phyloP scores from a whole-genome alignment of 2,888 invertebrate species.

The Chalcosyrphus nemorum region DNA sequence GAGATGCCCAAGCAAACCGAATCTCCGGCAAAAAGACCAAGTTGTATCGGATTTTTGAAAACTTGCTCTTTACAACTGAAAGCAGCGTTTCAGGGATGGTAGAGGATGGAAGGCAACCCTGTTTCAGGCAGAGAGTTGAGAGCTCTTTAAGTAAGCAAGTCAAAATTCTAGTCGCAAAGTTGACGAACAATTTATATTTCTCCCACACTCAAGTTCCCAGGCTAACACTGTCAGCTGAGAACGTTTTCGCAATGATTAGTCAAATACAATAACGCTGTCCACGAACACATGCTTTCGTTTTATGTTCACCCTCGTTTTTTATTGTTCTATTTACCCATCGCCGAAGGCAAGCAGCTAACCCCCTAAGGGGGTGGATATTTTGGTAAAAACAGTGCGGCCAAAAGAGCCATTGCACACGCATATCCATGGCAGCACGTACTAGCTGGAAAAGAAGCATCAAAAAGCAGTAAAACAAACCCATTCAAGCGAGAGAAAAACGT shows the following conservation, averaged over 20 bases:
- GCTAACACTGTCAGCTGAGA: background rate
- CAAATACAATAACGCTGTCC: slow-evolving; percentile 36
- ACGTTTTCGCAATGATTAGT: slow-evolving; percentile 27
- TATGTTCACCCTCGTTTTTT: slow-evolving; percentile 32
- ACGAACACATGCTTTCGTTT: slow-evolving; percentile 17
- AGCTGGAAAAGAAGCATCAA: slow-evolving; percentile 18
- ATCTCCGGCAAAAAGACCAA: no score
- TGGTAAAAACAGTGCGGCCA: slow-evolving; percentile 51
- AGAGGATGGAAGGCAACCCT: no score
- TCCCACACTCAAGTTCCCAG: background rate
- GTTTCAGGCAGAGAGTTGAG: no score
- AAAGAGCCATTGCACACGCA: slow-evolving; percentile 66
- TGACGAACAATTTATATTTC: no score
- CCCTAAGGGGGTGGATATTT: slow-evolving; percentile 39
- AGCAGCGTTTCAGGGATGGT: no score
- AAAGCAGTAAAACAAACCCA: slow-evolving; percentile 23
- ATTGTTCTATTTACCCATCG: slow-evolving; percentile 51
- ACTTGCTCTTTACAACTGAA: no score
- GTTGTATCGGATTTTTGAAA: no score
- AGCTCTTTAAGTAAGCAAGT: no score
- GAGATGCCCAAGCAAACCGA: no score
- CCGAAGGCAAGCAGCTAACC: slow-evolving; percentile 39
- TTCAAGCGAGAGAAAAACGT: slow-evolving; percentile 52
- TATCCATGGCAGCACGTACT: slow-evolving; percentile 34
- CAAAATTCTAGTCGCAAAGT: no score